These are phyloP conservation scores for Sinonovacula constricta DNA, from an alignment of 1,140 invertebrate species.

Conservation along the genomic window DNA sequence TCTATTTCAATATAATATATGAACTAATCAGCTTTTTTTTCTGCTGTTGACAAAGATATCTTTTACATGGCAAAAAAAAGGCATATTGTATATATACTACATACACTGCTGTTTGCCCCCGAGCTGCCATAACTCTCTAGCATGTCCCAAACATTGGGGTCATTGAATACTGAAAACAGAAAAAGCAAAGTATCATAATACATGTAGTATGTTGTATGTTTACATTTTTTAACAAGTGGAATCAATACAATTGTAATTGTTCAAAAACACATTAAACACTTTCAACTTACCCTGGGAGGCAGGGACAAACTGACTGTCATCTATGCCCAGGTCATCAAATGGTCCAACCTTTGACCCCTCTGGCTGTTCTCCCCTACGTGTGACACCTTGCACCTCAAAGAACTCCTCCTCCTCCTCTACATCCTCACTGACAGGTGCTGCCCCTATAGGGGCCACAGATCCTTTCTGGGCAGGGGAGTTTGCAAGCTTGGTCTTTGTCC, in stretches of 20 bases:
- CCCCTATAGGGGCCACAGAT: background rate
- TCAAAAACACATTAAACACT: too few relatives aligned
- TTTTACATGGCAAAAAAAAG: too few relatives aligned
- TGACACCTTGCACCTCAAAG: constrained; percentile 74
- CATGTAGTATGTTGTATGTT: too few relatives aligned
- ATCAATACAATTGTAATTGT: too few relatives aligned
- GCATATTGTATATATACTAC: too few relatives aligned
- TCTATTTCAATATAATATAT: too few relatives aligned
- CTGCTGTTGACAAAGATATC: too few relatives aligned
- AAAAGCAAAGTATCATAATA: too few relatives aligned
- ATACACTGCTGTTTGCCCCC: too few relatives aligned
- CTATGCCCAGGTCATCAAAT: constrained; percentile 43
- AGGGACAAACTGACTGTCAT: constrained; percentile 57
- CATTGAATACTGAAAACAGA: constrained; percentile 75
- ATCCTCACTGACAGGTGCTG: constrained; percentile 73
- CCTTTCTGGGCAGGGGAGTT: constrained; percentile 10
- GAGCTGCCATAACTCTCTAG: constrained; percentile 72
- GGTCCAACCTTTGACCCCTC: constrained; percentile 5
- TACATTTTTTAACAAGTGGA: too few relatives aligned
- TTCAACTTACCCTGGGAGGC: constrained; percentile 55
- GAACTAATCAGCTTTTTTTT: too few relatives aligned
- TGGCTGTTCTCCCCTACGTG: constrained; percentile 34
- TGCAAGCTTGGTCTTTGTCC: constrained; percentile 21
- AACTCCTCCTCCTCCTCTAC: constrained; percentile 35
- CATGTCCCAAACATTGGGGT: constrained; percentile 77